These are phyloP conservation scores for Ctenomys sociabilis DNA, from an alignment of 2,113 vertebrate species.

Conservation along the genomic window DNA sequence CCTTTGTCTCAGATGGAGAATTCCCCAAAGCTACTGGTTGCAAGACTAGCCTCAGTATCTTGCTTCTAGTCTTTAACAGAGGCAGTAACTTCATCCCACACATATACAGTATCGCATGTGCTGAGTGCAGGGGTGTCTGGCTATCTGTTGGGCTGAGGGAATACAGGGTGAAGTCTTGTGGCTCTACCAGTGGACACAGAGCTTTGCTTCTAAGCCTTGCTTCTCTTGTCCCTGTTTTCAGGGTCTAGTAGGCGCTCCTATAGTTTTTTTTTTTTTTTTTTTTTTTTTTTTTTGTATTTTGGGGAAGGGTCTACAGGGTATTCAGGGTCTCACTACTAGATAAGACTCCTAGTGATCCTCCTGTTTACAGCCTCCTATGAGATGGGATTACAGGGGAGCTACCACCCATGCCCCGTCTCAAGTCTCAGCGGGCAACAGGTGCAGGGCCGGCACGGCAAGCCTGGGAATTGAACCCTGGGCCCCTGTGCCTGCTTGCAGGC, in stretches of 20 bases:
- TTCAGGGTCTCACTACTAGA: too few species aligned
- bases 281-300: too few species aligned
- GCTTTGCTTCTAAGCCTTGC: background rate
- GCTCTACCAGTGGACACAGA: background rate
- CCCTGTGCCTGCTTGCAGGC: too few species aligned
- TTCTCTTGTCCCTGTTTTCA: background rate
- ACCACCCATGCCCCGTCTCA: too few species aligned
- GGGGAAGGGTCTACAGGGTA: too few species aligned
- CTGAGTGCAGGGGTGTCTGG: background rate
- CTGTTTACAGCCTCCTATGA: too few species aligned
- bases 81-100: background rate
- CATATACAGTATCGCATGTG: background rate
- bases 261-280: background rate
- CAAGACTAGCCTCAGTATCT: background rate
- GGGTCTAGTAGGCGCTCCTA: background rate
- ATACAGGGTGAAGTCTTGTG: background rate
- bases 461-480: too few species aligned
- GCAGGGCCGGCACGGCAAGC: too few species aligned
- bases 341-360: too few species aligned
- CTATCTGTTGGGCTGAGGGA: background rate
- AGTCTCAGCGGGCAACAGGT: too few species aligned
- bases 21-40: background rate
- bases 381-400: too few species aligned
- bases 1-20: background rate
- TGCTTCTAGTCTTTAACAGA: background rate